Percentiles rank a stretch among this genome's conserved stretches.
These are phyloP conservation scores for Numenius arquata DNA, from an alignment of 2,113 vertebrate species.

Conservation along the genomic window DNA sequence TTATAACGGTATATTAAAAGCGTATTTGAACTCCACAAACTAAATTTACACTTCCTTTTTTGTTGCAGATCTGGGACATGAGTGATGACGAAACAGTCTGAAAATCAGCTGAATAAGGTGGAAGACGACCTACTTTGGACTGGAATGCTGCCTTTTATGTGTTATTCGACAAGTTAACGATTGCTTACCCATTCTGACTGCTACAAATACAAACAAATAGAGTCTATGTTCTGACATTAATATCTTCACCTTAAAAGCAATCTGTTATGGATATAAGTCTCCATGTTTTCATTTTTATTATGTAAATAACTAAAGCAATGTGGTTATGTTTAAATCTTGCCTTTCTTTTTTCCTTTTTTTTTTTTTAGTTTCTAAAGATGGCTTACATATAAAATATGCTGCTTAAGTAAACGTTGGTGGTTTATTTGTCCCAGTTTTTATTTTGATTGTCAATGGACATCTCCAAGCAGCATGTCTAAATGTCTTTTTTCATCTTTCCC, in stretches of 20 bases:
- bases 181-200: neutral
- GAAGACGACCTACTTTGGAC: slow-evolving; percentile 2
- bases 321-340: neutral
- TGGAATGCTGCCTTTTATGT: slow-evolving; percentile 13
- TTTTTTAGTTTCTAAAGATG: neutral
- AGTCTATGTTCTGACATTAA: neutral
- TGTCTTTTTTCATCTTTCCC: neutral
- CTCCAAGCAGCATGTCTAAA: neutral
- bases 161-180: slow-evolving; percentile 19
- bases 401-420: neutral
- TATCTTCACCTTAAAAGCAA: neutral
- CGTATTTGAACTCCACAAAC: neutral
- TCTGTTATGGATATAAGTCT: neutral
- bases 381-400: neutral
- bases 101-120: slow-evolving; percentile 27
- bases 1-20: neutral
- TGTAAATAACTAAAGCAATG: slow-evolving; percentile 20
- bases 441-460: neutral
- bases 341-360: neutral
- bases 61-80: slow-evolving; percentile 97
- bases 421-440: neutral
- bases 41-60: neutral
- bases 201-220: neutral
- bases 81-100: slow-evolving; percentile 96
- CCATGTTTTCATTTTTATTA: neutral